Evolutionary conservation across 2,797 vertebrate genomes (phyloP).

Genomic region (Lutjanus argentimaculatus): DNA sequence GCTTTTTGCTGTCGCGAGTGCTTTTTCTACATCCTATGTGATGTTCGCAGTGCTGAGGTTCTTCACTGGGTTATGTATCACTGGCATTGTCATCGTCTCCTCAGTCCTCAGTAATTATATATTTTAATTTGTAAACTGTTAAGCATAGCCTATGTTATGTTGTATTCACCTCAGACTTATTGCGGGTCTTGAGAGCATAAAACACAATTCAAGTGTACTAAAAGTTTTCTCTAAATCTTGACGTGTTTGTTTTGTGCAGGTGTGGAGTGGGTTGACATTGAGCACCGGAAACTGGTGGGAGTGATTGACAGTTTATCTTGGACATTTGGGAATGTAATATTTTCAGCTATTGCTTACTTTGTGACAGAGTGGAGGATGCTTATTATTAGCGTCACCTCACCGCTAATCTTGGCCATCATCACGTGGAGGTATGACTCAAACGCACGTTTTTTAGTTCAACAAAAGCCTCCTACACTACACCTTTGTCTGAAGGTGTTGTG

Average conservation of each 20-base stretch:
- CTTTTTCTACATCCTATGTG: conserved; percentile 81
- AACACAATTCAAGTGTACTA: background rate
- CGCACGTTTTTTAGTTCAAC: background rate
- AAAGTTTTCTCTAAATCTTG: background rate
- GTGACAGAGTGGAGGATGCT: conserved; percentile 83
- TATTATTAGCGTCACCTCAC: conserved; percentile 80
- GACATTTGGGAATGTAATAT: conserved; percentile 75
- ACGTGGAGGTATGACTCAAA: conserved; percentile 85
- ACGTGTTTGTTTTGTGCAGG: conserved; percentile 63
- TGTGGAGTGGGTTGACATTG: conserved; percentile 88
- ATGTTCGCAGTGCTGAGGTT: conserved; percentile 84
- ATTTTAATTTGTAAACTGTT: background rate
- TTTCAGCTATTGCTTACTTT: conserved; percentile 79
- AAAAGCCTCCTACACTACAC: background rate
- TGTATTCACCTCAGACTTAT: background rate
- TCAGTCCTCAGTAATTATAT: conserved; percentile 77
- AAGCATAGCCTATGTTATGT: background rate
- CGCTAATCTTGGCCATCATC: conserved; percentile 85
- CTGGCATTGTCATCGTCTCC: conserved; percentile 83
- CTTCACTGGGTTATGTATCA: conserved; percentile 83
- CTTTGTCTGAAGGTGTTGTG: background rate
- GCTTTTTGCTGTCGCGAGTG: conserved; percentile 77
- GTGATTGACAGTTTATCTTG: conserved; percentile 84
- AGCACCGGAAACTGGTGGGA: conserved; percentile 84
- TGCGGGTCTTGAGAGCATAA: background rate